Percentiles rank a stretch among this genome's conserved stretches.
These are phyloP conservation scores for Drosophila kokeensis DNA, from an alignment of 2,888 invertebrate species.

Conservation along the genomic window DNA sequence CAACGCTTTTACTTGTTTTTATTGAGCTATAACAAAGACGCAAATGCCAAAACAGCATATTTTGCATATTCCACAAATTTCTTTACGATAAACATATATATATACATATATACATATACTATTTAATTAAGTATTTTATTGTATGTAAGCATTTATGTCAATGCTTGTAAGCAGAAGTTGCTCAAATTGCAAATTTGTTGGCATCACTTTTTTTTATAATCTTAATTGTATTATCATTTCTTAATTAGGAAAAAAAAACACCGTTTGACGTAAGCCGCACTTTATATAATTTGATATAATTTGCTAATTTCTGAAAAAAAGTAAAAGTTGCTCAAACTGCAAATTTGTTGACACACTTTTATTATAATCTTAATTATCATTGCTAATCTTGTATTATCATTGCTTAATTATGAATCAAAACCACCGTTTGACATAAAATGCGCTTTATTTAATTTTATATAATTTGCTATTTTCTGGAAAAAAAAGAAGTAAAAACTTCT, in stretches of 20 bases:
- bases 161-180: neutral
- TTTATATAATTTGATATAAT: neutral
- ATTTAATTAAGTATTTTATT: neutral
- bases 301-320: neutral
- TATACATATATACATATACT: neutral
- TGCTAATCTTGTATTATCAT: neutral
- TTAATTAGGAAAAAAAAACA: neutral
- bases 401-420: neutral
- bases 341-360: neutral
- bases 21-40: constrained; percentile 9
- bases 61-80: constrained; percentile 21
- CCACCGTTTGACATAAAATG: neutral
- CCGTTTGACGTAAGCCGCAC: neutral
- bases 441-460: neutral
- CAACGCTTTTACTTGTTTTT: neutral
- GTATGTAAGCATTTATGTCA: neutral
- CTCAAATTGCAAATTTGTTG: neutral
- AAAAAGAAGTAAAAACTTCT: neutral
- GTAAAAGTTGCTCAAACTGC: neutral
- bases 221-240: neutral
- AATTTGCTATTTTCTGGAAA: neutral
- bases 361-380: neutral
- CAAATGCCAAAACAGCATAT: constrained; percentile 6
- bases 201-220: neutral
- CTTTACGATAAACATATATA: constrained; percentile 2